Evolutionary conservation across 1,140 invertebrate species (phyloP), one percentile per base, ranked within the genome.

Genomic region (Tigriopus japonicus): DNA sequence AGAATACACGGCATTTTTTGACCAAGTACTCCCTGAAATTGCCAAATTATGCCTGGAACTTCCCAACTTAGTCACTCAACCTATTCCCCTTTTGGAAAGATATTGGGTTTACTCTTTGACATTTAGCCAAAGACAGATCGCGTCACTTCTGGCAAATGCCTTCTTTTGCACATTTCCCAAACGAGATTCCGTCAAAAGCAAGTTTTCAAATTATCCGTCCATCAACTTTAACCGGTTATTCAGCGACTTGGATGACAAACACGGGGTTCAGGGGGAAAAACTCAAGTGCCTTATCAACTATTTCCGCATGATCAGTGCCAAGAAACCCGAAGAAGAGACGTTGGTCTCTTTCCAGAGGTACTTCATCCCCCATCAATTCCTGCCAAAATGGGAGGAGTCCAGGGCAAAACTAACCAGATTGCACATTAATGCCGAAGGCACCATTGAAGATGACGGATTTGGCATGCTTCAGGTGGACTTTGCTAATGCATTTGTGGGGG

Each of bases 141-240:
- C 86, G 1, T 84, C 80, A 68, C 71, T 98, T 41, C 70, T 97
- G 59, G 89, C 91, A 1, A 96, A 97, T 77, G 91, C 88, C 19
- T 97, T 98, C 72, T 83, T 97, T 61, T 96, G 88, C 71, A 97
- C 92, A 59, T 97, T 92, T 75, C 89, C 91, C 10, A 74, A 83
- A 62, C 74, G 86, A 60, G 87, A 85, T 69, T 77, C 79, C 80
- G 80, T n/a, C 68, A 72, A 70, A 5, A 28, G 17, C 1, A 80
- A 84, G 69, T 85, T 84, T 70, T 69, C 73, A n/a, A 77, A 72
- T 45, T 92, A 81, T 75, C 89, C 90, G 7, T 73, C 79, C 45
- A 88, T 95, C 28, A 95, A 95, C 75, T 95, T 95, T 68, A 83
- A 80, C 68, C 79, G 78, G 84, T 87, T 52, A 15, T 45, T n/a